Percentiles rank a stretch among this genome's conserved stretches.
These are phyloP conservation scores for Argya squamiceps DNA, from an alignment of 2,797 vertebrate species.

Conservation along the genomic window DNA sequence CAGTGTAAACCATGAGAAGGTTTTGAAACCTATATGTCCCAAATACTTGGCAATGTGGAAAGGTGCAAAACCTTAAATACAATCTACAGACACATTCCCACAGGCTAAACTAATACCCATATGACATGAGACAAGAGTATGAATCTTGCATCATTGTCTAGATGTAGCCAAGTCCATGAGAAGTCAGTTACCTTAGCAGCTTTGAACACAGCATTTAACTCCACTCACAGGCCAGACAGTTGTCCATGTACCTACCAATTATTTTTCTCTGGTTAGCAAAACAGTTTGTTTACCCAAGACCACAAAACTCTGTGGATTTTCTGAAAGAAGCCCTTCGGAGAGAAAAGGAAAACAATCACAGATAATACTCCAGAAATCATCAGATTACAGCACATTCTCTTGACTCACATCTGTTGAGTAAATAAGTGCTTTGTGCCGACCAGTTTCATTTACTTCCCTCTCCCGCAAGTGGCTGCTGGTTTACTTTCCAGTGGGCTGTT, in stretches of 20 bases:
- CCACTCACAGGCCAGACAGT: neutral
- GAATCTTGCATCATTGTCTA: neutral
- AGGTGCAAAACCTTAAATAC: neutral
- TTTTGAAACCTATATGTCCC: neutral
- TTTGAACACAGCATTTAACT: neutral
- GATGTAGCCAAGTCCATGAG: neutral
- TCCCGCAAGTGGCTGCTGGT: neutral
- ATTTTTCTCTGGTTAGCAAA: slow-evolving; percentile 4
- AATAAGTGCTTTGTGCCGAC: neutral
- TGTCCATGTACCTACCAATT: neutral
- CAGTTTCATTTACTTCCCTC: slow-evolving; percentile 38
- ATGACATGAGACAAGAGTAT: neutral
- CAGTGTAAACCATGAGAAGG: neutral
- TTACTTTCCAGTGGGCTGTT: slow-evolving; percentile 4
- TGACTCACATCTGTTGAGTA: slow-evolving; percentile 61
- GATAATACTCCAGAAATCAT: slow-evolving; percentile 63
- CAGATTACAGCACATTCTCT: slow-evolving; percentile 48
- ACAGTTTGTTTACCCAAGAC: slow-evolving; percentile 23
- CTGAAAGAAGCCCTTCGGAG: neutral
- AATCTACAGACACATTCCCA: slow-evolving; percentile 11
- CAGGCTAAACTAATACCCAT: neutral
- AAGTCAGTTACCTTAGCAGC: neutral
- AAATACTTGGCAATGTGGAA: neutral
- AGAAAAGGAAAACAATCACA: slow-evolving; percentile 51
- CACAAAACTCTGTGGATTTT: slow-evolving; percentile 37